A percentile compares a stretch with the other conserved stretches of the same genome.
Evolutionary conservation across 2,113 vertebrate genomes (phyloP).

Genomic region (Silurus meridionalis): DNA sequence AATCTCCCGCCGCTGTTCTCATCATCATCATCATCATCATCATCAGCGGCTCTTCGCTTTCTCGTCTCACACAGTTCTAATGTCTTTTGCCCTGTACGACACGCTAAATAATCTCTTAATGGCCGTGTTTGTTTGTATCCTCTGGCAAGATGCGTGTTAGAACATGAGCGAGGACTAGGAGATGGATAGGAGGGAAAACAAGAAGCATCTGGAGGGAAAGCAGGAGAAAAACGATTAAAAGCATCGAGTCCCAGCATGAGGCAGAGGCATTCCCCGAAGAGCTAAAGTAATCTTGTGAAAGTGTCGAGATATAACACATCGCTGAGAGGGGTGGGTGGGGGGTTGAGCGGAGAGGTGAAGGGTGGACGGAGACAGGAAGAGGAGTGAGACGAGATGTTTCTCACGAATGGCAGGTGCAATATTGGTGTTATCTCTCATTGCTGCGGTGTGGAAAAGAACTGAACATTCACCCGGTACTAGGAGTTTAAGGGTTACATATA

Average conservation of each 20-base stretch:
- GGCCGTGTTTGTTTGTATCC: slow-evolving; percentile 34
- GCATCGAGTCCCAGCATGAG: slow-evolving; percentile 38
- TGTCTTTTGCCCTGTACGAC: slow-evolving; percentile 27
- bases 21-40: not conserved
- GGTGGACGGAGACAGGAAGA: not conserved
- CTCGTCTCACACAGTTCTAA: slow-evolving; percentile 26
- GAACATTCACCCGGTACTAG: not conserved
- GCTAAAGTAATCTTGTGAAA: slow-evolving; percentile 26
- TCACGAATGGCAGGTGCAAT: not conserved
- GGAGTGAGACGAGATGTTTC: not conserved
- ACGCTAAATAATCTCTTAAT: slow-evolving; percentile 42
- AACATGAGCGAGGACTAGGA: not conserved
- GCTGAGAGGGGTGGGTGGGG: not conserved
- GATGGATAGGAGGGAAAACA: slow-evolving; percentile 8
- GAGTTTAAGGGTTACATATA: too few relatives aligned
- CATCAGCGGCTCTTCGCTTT: not conserved
- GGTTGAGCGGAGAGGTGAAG: not conserved
- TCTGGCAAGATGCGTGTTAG: slow-evolving; percentile 20
- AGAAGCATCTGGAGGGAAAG: slow-evolving; percentile 33
- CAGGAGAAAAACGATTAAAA: slow-evolving; percentile 42
- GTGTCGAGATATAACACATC: slow-evolving; percentile 5
- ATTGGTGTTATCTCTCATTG: not conserved
- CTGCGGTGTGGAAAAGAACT: not conserved
- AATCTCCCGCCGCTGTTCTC: slow-evolving; percentile 17
- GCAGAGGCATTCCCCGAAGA: slow-evolving; percentile 31